Evolutionary conservation across 2,888 invertebrate genomes (phyloP).

Genomic region (Chloromyia formosa): DNA sequence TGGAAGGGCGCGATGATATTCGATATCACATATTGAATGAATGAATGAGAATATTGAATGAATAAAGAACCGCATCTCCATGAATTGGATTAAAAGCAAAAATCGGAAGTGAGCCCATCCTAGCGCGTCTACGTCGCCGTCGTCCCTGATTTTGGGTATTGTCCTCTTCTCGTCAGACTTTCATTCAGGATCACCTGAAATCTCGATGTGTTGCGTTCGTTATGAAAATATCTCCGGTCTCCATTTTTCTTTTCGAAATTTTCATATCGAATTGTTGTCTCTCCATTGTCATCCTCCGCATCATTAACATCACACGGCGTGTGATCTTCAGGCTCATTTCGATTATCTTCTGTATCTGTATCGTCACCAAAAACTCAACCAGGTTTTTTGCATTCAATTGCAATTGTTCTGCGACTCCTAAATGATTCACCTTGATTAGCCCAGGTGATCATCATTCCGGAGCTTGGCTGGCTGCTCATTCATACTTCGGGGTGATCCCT

Average conservation of each 20-base stretch:
- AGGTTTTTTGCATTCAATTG: conserved; percentile 47
- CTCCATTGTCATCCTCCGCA: not conserved
- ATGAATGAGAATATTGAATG: conserved; percentile 21
- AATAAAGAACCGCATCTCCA: not conserved
- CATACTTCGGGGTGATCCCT: not conserved
- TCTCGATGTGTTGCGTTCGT: too few relatives aligned
- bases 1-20: not conserved
- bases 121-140: too few relatives aligned
- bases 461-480: not conserved
- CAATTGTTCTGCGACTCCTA: conserved; percentile 44
- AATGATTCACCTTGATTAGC: conserved; percentile 3
- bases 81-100: not conserved
- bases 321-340: conserved; percentile 11
- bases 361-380: conserved; percentile 22
- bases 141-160: not conserved
- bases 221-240: too few relatives aligned
- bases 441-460: not conserved
- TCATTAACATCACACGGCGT: conserved; percentile 9
- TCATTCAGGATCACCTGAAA: not conserved
- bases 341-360: conserved; percentile 9
- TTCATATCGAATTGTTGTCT: conserved; percentile 13
- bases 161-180: not conserved
- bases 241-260: not conserved
- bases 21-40: conserved; percentile 8
- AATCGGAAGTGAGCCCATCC: not conserved